Evolutionary conservation across 2,113 vertebrate genomes (phyloP), one percentile per base, ranked within the genome.

Genomic region (Perognathus longimembris): DNA sequence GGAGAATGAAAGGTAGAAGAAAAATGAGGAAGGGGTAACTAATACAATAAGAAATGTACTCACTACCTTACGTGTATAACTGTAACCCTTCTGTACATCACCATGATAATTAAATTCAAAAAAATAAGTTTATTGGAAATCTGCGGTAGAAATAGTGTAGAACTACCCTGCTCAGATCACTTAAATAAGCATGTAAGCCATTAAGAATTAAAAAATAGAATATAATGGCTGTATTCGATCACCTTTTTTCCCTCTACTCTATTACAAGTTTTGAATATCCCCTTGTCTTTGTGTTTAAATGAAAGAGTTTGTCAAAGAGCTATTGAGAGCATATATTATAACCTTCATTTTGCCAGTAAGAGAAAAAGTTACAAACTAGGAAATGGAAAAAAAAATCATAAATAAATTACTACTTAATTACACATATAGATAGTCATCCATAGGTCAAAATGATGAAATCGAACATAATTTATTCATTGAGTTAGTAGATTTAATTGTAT

Each of bases 401-500:
- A 40, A 36, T 79, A 45, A 84, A 69, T 94, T 71, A 87, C 84
- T 82, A 64, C 38, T 89, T 94, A 38, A 20, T 75, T 64, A 75
- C 89, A 81, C 26, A 84, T 7, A n/a, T 38, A 70, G 34, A 30
- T 71, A 85, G 82, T 71, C 24, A 86, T 75, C 28, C 83, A 40
- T 71, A 82, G 85, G 83, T 93, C 86, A 90, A 75, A 90, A 42
- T 89, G 76, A 92, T 57, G 93, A 91, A 96, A 94, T 70, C 59
- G 78, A 63, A 75, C 32, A 54, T 81, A 76, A 90, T 82, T 83
- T 85, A 77, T 93, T 96, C 87, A 77, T 40, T 82, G 36, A 14
- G 21, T 34, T 54, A 94, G 94, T 85, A 77, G 9, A 22, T 66
- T 86, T 80, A 90, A 84, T 40, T 96, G 78, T 73, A 12, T 73